These are phyloP conservation scores for Plectropomus leopardus DNA, from an alignment of 2,113 vertebrate genomes.

Conservation along the genomic window DNA sequence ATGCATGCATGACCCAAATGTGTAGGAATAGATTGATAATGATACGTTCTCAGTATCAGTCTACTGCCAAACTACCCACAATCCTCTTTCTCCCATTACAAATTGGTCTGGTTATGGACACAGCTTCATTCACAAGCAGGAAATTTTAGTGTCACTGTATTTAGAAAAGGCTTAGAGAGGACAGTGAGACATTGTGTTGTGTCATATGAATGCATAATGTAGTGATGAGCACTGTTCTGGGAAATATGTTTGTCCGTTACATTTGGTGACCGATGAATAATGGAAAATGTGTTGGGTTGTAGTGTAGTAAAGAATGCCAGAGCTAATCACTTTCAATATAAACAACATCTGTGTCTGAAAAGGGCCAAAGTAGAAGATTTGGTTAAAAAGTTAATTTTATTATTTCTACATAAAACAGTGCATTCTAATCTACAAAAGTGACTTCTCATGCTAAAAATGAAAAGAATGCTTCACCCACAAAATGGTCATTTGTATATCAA, in stretches of 20 bases:
- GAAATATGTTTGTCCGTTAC: slow-evolving; percentile 50
- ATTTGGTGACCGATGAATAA: slow-evolving; percentile 63
- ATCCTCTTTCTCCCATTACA: background rate
- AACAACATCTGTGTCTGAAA: background rate
- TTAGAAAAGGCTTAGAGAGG: slow-evolving; percentile 40
- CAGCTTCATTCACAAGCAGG: slow-evolving; percentile 31
- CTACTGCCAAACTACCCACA: slow-evolving; percentile 18
- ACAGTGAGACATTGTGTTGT: slow-evolving; percentile 42
- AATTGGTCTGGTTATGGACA: slow-evolving; percentile 23
- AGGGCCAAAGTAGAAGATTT: background rate
- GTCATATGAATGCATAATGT: slow-evolving; percentile 63
- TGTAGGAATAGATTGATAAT: slow-evolving; percentile 43
- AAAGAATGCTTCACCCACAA: too few species aligned
- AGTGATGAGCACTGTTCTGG: slow-evolving; percentile 31
- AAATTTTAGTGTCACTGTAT: slow-evolving; percentile 23
- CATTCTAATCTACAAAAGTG: background rate
- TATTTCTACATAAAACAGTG: slow-evolving; percentile 5
- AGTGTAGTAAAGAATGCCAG: slow-evolving; percentile 26
- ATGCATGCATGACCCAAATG: slow-evolving; percentile 73
- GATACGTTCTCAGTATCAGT: slow-evolving; percentile 22
- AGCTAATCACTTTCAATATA: slow-evolving; percentile 25
- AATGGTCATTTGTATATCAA: too few species aligned
- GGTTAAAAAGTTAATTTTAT: background rate
- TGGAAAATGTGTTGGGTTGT: slow-evolving; percentile 47
- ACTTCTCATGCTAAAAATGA: background rate